phyloP scores from a whole-genome alignment of 2,797 vertebrate species.

The Mareca penelope region DNA sequence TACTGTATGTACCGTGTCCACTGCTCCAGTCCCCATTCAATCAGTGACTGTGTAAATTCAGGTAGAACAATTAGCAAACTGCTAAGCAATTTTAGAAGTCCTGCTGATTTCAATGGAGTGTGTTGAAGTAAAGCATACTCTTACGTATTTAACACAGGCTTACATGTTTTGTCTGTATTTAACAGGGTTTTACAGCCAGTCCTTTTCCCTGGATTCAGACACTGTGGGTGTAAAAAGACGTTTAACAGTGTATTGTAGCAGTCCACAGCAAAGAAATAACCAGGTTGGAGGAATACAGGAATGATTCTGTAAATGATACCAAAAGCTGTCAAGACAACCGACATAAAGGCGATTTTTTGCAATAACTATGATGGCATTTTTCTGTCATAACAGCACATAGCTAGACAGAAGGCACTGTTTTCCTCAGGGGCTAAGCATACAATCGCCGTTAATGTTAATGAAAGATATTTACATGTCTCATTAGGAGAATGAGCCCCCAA shows the following conservation, averaged over 20 bases:
- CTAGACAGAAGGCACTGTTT: constrained; percentile 54
- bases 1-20: no score
- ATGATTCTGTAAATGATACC: neutral
- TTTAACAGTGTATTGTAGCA: neutral
- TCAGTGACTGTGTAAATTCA: neutral
- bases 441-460: constrained; percentile 45
- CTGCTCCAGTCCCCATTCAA: no score
- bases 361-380: constrained; percentile 13
- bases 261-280: neutral
- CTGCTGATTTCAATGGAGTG: neutral
- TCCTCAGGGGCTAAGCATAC: neutral
- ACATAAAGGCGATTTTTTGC: neutral
- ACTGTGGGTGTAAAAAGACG: neutral
- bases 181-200: neutral
- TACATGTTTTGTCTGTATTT: neutral
- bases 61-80: neutral
- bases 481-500: constrained; percentile 59
- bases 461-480: constrained; percentile 54
- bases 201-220: neutral
- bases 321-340: neutral
- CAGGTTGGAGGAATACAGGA: neutral
- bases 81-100: neutral
- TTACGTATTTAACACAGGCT: rapidly evolving
- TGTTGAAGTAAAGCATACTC: neutral
- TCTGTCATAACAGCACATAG: neutral